Base-by-base conservation (phyloP, 2,797 vertebrate species). In the Centropyge bicolor region DNA sequence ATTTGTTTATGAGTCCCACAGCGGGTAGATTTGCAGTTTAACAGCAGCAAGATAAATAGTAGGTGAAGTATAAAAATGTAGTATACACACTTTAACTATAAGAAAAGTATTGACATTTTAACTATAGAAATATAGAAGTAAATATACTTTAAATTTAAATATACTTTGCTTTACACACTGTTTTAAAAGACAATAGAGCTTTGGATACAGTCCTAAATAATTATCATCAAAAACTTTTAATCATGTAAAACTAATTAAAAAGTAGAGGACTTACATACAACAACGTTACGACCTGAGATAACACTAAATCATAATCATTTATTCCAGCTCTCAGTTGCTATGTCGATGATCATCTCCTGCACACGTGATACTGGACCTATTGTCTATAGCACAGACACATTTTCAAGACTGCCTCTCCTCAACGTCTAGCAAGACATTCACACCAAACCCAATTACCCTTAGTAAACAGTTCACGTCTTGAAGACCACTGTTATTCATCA, bases 241-340 rank as follows among this genome's bases (percentile, higher is more conserved):
- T n/a, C n/a, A n/a, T n/a, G n/a, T n/a, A n/a, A 14, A 22, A 38
- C 11, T 35, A 5, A 48, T 49, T 27, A 41, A 48, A 67, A 36
- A 60, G 14, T 17, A 11, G 9, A 43, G 27, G 27, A 31, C 27
- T 31, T 31, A 2, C 27, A 19, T 3, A 13, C 14, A 38, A 12
- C n/a, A 24, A 12, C 31, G 56, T 70, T 38, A 46, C 38, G 46
- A 70, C 31, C 31, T 63, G 43, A 52, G 38, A 54, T n/a, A 54
- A 59, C n/a, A n/a, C 8, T 1, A 38, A 38, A 41, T 71, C 35
- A 40, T 49, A 60, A 35, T 35, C 8, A 17, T 24, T 20, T 13
- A 36, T 9, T 59, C 19, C 5, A n/a, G 22, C 9, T 55, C 22
- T 55, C 13, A 27, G 52, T 16, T 16, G 7, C 4, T 49, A 27